phyloP scores from a whole-genome alignment of 2,888 invertebrate species.

The Blomia tropicalis region DNA sequence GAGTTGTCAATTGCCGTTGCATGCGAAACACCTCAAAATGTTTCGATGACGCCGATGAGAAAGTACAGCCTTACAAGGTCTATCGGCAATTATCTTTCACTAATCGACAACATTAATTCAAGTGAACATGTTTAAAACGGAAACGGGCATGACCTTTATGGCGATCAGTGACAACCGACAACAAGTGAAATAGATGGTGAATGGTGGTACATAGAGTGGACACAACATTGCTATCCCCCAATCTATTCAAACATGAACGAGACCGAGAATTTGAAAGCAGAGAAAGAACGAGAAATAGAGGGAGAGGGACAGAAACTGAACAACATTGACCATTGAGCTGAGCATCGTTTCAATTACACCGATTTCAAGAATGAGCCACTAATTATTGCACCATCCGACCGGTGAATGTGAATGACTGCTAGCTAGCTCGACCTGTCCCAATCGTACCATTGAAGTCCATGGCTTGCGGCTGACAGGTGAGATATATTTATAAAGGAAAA shows the following conservation, averaged over 20 bases:
- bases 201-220: too few relatives aligned
- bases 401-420: too few relatives aligned
- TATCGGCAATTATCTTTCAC: conserved; percentile 6
- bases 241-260: too few relatives aligned
- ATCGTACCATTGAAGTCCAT: too few relatives aligned
- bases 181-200: not conserved
- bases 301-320: not conserved
- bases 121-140: too few relatives aligned
- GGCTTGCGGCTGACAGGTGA: conserved; percentile 13
- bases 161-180: not conserved
- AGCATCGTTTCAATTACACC: conserved; percentile 10
- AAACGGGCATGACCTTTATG: conserved; percentile 9
- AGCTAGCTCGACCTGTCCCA: too few relatives aligned
- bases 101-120: conserved; percentile 8
- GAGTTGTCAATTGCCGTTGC: too few relatives aligned
- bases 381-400: conserved; percentile 8
- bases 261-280: too few relatives aligned
- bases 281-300: not conserved
- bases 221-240: too few relatives aligned
- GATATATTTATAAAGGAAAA: conserved; percentile 13
- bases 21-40: too few relatives aligned
- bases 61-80: conserved; percentile 5
- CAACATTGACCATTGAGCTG: not conserved
- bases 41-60: too few relatives aligned
- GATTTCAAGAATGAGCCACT: conserved; percentile 9